Evolutionary conservation across 1,140 invertebrate species (phyloP).

Genomic region (Eciton burchellii): DNA sequence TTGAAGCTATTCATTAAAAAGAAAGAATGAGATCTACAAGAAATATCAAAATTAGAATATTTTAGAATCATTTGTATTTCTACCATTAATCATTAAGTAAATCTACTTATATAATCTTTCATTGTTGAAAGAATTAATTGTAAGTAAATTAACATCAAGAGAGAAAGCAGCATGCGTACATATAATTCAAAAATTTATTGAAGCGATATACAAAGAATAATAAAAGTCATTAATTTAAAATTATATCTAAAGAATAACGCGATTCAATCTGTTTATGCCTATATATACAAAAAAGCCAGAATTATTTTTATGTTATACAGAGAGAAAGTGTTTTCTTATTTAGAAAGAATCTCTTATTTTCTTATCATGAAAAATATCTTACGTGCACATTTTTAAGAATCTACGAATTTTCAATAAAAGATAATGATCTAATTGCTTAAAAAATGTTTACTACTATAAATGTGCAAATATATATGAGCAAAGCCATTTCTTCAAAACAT

Average conservation of each 20-base stretch:
- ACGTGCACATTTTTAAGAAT: neutral
- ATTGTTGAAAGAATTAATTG: constrained; percentile 21
- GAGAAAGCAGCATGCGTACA: constrained; percentile 17
- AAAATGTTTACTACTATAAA: neutral
- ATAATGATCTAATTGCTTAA: neutral
- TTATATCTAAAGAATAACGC: neutral
- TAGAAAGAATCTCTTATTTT: neutral
- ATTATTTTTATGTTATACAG: neutral
- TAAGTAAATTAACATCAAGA: constrained; percentile 22
- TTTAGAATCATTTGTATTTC: neutral
- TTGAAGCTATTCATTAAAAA: neutral
- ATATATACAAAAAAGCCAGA: too few species aligned
- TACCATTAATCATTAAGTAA: constrained; percentile 12
- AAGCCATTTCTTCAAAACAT: neutral
- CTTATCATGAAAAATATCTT: too few species aligned
- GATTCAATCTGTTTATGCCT: too few species aligned
- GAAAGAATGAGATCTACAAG: constrained; percentile 9
- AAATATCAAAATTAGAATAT: constrained; percentile 21
- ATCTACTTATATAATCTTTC: constrained; percentile 22
- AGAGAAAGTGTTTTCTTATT: neutral
- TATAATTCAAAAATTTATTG: neutral
- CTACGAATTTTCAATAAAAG: neutral
- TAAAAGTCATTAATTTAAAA: neutral
- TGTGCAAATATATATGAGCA: neutral
- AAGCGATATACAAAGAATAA: constrained; percentile 22